phyloP scores from a whole-genome alignment of 2,888 invertebrate genomes.

The Drosophila meridiana region DNA sequence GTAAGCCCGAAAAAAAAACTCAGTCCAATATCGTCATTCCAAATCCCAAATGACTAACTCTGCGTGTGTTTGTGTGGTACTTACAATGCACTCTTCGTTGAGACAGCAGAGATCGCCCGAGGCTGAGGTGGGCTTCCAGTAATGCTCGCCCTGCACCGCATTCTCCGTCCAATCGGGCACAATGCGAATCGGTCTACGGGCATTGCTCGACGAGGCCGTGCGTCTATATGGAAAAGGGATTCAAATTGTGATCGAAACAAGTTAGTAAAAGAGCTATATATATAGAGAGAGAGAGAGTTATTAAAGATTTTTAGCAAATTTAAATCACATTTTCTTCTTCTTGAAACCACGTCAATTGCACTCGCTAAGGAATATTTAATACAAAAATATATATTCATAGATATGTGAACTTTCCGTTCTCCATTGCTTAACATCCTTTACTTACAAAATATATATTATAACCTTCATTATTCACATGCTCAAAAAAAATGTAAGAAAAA shows the following conservation, averaged over 20 bases:
- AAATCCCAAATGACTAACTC: slow-evolving; percentile 11
- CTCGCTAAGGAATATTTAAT: not conserved
- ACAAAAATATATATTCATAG: not conserved
- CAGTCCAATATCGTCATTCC: slow-evolving; percentile 6
- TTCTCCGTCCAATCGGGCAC: slow-evolving; percentile 95
- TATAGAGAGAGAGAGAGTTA: not conserved
- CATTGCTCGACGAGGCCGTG: slow-evolving; percentile 83
- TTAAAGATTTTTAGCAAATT: not conserved
- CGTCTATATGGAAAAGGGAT: slow-evolving; percentile 83
- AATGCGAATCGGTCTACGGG: slow-evolving; percentile 88
- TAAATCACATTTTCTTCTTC: not conserved
- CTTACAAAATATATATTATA: not conserved
- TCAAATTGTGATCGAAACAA: not conserved
- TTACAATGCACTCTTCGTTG: slow-evolving; percentile 92
- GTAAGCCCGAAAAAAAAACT: slow-evolving; percentile 28
- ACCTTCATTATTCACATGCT: too few relatives aligned
- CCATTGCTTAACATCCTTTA: not conserved
- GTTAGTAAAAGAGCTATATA: not conserved
- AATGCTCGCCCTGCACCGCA: slow-evolving; percentile 96
- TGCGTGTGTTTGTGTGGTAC: slow-evolving; percentile 46
- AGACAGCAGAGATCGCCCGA: slow-evolving; percentile 98
- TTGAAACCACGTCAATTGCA: slow-evolving; percentile 8
- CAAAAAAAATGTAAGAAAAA: too few relatives aligned
- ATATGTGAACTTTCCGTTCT: not conserved
- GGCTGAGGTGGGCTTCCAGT: slow-evolving; percentile 96